phyloP scores from a whole-genome alignment of 2,797 vertebrate genomes.

The Chrosomus eos region DNA sequence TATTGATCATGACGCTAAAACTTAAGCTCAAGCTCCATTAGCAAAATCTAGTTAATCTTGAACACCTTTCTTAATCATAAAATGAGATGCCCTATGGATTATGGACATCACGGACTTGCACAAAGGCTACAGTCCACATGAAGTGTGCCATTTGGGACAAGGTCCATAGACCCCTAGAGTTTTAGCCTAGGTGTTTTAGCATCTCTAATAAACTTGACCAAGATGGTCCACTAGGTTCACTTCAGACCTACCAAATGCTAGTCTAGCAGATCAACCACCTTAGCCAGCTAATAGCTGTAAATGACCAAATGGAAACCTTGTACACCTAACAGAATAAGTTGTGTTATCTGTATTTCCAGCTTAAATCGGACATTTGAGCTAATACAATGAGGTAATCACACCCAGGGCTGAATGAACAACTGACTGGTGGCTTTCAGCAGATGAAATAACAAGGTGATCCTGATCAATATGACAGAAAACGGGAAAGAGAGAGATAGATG shows the following conservation, averaged over 20 bases:
- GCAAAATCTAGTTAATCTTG: no score
- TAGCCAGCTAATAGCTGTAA: not conserved
- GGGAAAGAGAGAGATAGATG: slow-evolving; percentile 9
- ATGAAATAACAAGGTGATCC: slow-evolving; percentile 17
- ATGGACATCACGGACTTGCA: not conserved
- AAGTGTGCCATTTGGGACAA: not conserved
- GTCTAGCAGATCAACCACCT: not conserved
- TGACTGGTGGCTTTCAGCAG: slow-evolving; percentile 10
- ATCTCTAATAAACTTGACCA: not conserved
- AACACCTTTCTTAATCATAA: not conserved
- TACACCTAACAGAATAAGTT: not conserved
- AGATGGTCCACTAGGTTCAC: not conserved
- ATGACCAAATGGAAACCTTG: not conserved
- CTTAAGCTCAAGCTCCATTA: no score
- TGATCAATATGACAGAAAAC: slow-evolving; percentile 17
- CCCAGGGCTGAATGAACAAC: not conserved
- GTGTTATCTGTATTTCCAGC: not conserved
- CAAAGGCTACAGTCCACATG: not conserved
- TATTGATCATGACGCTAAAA: no score
- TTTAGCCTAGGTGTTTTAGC: not conserved
- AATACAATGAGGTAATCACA: not conserved
- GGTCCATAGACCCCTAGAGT: not conserved
- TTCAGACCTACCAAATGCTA: not conserved
- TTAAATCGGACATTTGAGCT: not conserved
- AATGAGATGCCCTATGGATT: not conserved